Conservation (phyloP, 1,140 invertebrate genomes). For the Pollicipes pollicipes region DNA sequence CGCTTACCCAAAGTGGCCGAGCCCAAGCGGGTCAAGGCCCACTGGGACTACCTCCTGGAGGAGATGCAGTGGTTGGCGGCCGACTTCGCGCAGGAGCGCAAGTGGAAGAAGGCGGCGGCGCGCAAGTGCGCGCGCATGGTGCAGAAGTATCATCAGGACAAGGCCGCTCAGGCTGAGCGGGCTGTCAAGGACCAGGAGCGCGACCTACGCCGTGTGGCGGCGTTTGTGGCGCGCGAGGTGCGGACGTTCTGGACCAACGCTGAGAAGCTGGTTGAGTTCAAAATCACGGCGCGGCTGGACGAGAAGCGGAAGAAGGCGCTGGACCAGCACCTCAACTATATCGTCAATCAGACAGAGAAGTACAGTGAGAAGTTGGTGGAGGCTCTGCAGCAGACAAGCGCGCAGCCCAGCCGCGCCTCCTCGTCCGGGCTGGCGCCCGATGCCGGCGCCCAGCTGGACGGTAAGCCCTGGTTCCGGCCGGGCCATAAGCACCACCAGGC, state of each 20-base stretch:
- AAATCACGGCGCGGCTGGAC: conserved; percentile 76
- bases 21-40: conserved; percentile 71
- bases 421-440: background rate
- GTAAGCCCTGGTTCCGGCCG: conserved; percentile 23
- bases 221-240: conserved; percentile 79
- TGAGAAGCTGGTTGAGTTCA: conserved; percentile 91
- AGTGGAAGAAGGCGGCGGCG: conserved; percentile 89
- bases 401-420: background rate
- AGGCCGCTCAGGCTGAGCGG: conserved; percentile 65
- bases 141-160: conserved; percentile 89
- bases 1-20: conserved; percentile 83
- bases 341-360: conserved; percentile 96
- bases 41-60: conserved; percentile 96
- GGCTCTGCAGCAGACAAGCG: background rate
- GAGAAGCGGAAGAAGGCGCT: conserved; percentile 87
- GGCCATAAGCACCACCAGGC: conserved; percentile 23
- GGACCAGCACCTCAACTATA: conserved; percentile 93
- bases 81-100: conserved; percentile 91
- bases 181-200: conserved; percentile 82
- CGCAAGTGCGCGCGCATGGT: conserved; percentile 72
- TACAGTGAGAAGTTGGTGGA: conserved; percentile 33
- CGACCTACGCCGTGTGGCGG: conserved; percentile 66
- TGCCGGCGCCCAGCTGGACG: background rate
- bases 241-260: conserved; percentile 91
- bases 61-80: conserved; percentile 97